Conservation (phyloP, 2,888 invertebrate species). For the Agonopterix subpropinquella region DNA sequence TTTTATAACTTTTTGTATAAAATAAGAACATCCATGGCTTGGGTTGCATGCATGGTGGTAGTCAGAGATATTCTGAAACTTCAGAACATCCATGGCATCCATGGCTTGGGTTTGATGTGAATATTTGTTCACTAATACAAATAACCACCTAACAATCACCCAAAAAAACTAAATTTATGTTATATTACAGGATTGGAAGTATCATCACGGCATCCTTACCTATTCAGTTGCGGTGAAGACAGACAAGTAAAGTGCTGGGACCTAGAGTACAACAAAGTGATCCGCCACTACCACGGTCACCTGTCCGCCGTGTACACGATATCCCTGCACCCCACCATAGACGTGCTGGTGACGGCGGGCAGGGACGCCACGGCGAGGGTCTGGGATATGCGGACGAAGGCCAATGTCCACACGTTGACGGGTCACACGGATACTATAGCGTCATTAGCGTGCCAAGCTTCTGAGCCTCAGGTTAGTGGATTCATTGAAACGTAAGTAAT, state of each 20-base stretch:
- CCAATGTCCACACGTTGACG: constrained; percentile 95
- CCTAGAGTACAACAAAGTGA: constrained; percentile 98
- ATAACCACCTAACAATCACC: no score
- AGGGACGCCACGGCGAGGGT: constrained; percentile 97
- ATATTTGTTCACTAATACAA: not conserved
- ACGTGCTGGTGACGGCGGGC: constrained; percentile 95
- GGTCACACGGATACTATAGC: constrained; percentile 99
- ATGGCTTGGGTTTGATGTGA: no score
- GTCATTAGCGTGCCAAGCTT: constrained; percentile 92
- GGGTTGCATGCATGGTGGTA: no score
- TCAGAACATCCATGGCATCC: no score
- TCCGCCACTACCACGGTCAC: constrained; percentile 99
- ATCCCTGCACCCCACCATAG: constrained; percentile 95
- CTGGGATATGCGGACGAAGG: constrained; percentile 99
- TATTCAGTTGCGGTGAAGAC: constrained; percentile 99
- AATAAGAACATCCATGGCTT: no score
- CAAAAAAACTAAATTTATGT: constrained; percentile 1
- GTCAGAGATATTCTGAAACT: no score
- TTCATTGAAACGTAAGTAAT: no score
- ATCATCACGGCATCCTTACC: constrained; percentile 95
- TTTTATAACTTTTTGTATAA: no score
- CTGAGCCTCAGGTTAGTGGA: constrained; percentile 90
- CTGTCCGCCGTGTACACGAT: constrained; percentile 96
- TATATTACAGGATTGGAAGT: constrained; percentile 84
- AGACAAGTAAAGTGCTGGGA: constrained; percentile 99